phyloP scores from a whole-genome alignment of 2,797 vertebrate genomes.

The Protonibea diacanthus region DNA sequence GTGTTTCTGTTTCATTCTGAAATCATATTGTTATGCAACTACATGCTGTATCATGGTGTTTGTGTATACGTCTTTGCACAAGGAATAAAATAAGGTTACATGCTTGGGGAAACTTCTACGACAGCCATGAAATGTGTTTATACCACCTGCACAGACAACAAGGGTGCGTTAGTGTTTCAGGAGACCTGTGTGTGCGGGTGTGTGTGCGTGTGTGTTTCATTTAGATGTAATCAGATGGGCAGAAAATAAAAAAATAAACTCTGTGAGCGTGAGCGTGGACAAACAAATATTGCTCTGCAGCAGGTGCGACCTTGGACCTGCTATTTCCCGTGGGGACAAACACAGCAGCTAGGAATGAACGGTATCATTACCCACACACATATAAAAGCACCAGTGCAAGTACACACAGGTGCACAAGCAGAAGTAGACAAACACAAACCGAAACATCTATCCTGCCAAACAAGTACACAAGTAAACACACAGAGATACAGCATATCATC shows the following conservation, averaged over 20 bases:
- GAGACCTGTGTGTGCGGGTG: conserved; percentile 41
- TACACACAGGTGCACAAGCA: conserved; percentile 50
- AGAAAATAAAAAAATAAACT: conserved; percentile 46
- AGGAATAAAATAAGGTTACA: conserved; percentile 45
- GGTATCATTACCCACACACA: conserved; percentile 63
- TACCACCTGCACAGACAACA: conserved; percentile 47
- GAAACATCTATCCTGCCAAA: conserved; percentile 50
- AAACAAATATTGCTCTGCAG: conserved; percentile 72
- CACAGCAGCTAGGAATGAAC: conserved; percentile 58
- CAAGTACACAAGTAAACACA: conserved; percentile 8
- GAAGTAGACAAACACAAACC: conserved; percentile 3
- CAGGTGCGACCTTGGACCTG: conserved; percentile 76
- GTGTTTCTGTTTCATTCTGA: not conserved
- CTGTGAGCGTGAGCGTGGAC: conserved; percentile 29
- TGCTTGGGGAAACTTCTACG: conserved; percentile 24
- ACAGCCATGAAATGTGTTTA: conserved; percentile 43
- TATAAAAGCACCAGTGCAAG: conserved; percentile 47
- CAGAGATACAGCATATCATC: conserved; percentile 30
- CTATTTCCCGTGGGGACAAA: conserved; percentile 67
- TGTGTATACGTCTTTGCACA: not conserved
- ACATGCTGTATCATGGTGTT: not conserved
- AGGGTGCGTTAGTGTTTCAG: conserved; percentile 26
- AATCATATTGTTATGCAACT: conserved; percentile 1
- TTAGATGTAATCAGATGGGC: conserved; percentile 62
- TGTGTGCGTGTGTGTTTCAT: conserved; percentile 48